phyloP scores from a whole-genome alignment of 1,140 invertebrate genomes.

The Drosophila punjabiensis region DNA sequence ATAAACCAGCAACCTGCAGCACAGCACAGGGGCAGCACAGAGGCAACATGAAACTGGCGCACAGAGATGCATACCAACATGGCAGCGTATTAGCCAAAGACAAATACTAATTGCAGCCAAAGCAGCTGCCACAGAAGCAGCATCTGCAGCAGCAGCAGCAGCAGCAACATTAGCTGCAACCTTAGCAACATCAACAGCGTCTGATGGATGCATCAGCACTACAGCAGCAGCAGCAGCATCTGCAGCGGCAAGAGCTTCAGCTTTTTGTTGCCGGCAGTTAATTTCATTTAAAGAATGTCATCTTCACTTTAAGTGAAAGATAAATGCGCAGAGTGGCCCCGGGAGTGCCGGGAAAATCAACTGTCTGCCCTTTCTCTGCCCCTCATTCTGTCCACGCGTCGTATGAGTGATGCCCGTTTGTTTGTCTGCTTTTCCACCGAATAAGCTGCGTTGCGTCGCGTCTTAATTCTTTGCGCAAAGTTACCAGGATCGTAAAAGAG shows the following conservation, averaged over 20 bases:
- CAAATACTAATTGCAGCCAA: constrained; percentile 84
- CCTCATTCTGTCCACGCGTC: constrained; percentile 52
- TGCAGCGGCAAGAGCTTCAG: constrained; percentile 33
- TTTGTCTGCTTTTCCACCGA: constrained; percentile 37
- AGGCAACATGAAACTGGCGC: constrained; percentile 57
- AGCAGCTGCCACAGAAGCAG: constrained; percentile 60
- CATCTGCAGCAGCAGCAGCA: constrained; percentile 23
- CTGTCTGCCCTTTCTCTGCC: constrained; percentile 57
- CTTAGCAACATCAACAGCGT: constrained; percentile 47
- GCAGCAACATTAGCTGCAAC: constrained; percentile 34
- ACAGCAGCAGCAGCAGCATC: constrained; percentile 21
- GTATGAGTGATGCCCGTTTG: constrained; percentile 68
- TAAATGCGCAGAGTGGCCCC: constrained; percentile 67
- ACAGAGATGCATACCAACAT: constrained; percentile 78
- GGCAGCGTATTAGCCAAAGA: constrained; percentile 84
- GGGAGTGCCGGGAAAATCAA: constrained; percentile 56
- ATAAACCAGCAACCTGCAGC: constrained; percentile 39
- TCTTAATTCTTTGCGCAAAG: constrained; percentile 45
- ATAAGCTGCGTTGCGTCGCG: constrained; percentile 7
- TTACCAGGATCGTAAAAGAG: constrained; percentile 18
- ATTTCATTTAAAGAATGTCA: constrained; percentile 85
- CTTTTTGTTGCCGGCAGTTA: constrained; percentile 80
- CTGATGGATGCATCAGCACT: constrained; percentile 36
- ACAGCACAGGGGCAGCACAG: constrained; percentile 10
- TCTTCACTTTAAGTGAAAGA: constrained; percentile 85